Conservation (phyloP, 2,113 vertebrate species). For the Notechis scutatus region DNA sequence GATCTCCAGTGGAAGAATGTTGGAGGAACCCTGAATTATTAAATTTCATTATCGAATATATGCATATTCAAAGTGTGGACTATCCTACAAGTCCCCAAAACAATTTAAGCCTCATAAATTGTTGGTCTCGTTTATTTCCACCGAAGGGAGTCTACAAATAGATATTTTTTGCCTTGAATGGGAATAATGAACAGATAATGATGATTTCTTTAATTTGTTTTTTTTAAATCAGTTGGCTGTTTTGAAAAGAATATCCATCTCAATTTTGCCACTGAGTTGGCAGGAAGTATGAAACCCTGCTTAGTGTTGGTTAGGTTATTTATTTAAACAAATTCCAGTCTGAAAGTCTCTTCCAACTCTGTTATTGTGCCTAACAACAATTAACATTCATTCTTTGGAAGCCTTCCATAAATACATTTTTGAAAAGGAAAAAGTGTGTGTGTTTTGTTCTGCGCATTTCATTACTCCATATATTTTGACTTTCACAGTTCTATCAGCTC, state of each 20-base stretch:
- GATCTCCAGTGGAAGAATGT: neutral
- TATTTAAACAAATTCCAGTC: neutral
- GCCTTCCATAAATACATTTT: neutral
- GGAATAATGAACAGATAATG: neutral
- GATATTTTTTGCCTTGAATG: neutral
- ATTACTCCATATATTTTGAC: too few species aligned
- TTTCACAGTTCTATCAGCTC: too few species aligned
- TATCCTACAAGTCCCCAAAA: neutral
- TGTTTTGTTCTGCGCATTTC: too few species aligned
- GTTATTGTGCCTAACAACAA: neutral
- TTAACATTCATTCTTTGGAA: neutral
- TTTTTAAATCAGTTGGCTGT: too few species aligned
- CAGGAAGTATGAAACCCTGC: neutral
- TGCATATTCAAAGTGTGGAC: neutral
- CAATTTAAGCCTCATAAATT: neutral
- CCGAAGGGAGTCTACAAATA: neutral
- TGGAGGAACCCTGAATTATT: neutral
- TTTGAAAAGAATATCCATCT: neutral
- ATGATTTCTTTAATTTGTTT: neutral
- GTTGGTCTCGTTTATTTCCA: neutral
- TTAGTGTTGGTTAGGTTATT: neutral
- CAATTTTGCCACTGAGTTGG: neutral
- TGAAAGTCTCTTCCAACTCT: neutral
- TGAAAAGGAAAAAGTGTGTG: too few species aligned
- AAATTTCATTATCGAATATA: neutral